Evolutionary conservation across 2,113 vertebrate genomes (phyloP).

Genomic region (Ranitomeya variabilis): DNA sequence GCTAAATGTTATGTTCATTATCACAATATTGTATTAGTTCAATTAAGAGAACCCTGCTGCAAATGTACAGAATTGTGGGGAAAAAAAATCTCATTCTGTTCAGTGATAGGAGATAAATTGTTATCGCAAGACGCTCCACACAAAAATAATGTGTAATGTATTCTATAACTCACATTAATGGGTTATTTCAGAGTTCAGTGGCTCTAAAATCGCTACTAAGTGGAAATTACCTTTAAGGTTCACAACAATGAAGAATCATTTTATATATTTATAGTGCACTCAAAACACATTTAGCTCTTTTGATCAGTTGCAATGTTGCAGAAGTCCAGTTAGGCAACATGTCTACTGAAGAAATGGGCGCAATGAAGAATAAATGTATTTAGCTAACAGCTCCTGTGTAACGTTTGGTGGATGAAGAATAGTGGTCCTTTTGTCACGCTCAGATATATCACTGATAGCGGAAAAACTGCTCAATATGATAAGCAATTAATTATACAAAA

Average conservation of each 20-base stretch:
- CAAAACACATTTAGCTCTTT: not conserved
- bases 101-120: slow-evolving; percentile 24
- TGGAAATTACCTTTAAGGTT: slow-evolving; percentile 34
- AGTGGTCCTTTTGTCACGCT: not conserved
- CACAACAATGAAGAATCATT: slow-evolving; percentile 33
- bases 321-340: not conserved
- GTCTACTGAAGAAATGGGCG: not conserved
- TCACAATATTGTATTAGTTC: slow-evolving; percentile 4
- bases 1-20: not conserved
- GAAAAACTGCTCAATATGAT: too few species aligned
- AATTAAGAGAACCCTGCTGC: slow-evolving; percentile 11
- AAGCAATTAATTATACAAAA: too few species aligned
- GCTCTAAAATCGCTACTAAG: slow-evolving; percentile 14
- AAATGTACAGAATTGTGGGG: slow-evolving; percentile 5
- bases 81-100: not conserved
- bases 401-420: not conserved
- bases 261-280: slow-evolving; percentile 21
- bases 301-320: not conserved
- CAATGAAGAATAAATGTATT: not conserved
- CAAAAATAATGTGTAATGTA: slow-evolving; percentile 31
- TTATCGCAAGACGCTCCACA: slow-evolving; percentile 36
- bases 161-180: slow-evolving; percentile 30
- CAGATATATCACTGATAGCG: too few species aligned
- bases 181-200: slow-evolving; percentile 45
- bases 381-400: not conserved